Evolutionary conservation across 2,797 vertebrate genomes (phyloP).

Genomic region (Leptatherina wallacei): DNA sequence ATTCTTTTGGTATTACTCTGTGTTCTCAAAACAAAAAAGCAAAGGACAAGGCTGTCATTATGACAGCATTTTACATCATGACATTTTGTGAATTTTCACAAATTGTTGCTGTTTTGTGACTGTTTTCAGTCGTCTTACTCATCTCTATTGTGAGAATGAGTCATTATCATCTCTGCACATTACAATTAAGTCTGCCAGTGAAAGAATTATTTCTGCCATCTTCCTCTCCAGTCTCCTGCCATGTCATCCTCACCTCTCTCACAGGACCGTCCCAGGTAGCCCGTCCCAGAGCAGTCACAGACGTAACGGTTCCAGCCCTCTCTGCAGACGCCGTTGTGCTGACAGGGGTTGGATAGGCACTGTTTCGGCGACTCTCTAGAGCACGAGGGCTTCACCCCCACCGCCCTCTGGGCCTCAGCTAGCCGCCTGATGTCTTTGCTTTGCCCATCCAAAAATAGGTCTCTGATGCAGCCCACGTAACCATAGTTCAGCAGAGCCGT

Average conservation of each 20-base stretch:
- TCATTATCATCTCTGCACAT: constrained; percentile 22
- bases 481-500: constrained; percentile 96
- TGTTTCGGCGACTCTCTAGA: constrained; percentile 94
- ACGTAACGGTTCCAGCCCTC: constrained; percentile 99
- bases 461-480: constrained; percentile 97
- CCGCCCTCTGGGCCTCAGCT: constrained; percentile 94
- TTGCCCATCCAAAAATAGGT: constrained; percentile 97
- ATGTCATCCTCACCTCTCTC: constrained; percentile 90
- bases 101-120: constrained; percentile 38
- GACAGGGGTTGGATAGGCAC: constrained; percentile 97
- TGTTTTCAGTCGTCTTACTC: constrained; percentile 46
- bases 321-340: constrained; percentile 94
- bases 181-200: constrained; percentile 8
- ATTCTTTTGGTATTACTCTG: constrained; percentile 43
- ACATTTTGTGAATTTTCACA: constrained; percentile 41
- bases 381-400: constrained; percentile 97
- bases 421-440: constrained; percentile 98
- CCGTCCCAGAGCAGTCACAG: constrained; percentile 96
- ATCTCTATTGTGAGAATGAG: constrained; percentile 43
- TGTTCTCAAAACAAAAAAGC: constrained; percentile 54
- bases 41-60: constrained; percentile 48
- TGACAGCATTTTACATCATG: constrained; percentile 47
- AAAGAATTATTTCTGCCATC: constrained; percentile 2
- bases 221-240: not conserved
- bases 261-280: constrained; percentile 95